Evolutionary conservation across 2,113 vertebrate genomes (phyloP).

Genomic region (Catharus fuscescens): DNA sequence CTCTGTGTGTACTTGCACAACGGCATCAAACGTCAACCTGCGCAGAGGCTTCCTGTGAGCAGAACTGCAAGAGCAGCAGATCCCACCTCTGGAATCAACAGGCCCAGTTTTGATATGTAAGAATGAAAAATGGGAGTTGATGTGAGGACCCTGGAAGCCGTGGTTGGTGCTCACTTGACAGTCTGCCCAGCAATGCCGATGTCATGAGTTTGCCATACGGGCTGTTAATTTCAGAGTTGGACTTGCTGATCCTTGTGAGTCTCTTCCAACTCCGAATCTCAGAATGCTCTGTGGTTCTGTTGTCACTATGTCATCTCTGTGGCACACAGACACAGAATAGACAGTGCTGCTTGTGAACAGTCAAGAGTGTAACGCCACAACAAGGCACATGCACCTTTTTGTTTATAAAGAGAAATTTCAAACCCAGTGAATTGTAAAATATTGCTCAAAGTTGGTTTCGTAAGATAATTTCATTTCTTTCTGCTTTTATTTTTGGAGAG

Average conservation of each 20-base stretch:
- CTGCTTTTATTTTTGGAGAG: not conserved
- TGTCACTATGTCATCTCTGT: not conserved
- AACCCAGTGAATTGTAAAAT: not conserved
- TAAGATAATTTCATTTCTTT: not conserved
- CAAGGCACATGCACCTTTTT: not conserved
- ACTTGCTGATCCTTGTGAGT: not conserved
- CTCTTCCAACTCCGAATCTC: not conserved
- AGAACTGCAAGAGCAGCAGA: not conserved
- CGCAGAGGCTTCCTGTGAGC: fast-evolving
- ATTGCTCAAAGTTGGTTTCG: not conserved
- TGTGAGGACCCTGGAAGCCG: not conserved
- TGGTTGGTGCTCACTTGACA: fast-evolving
- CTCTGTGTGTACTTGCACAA: not conserved
- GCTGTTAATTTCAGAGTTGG: not conserved
- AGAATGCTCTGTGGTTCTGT: not conserved
- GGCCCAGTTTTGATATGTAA: not conserved
- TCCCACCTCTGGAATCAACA: not conserved
- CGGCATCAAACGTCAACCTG: fast-evolving
- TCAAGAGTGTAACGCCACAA: not conserved
- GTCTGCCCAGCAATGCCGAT: fast-evolving
- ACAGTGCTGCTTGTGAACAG: not conserved
- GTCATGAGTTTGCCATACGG: not conserved
- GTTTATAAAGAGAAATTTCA: not conserved
- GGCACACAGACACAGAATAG: not conserved
- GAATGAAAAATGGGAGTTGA: not conserved